phyloP scores from a whole-genome alignment of 2,888 invertebrate genomes.

The Villa cingulata region DNA sequence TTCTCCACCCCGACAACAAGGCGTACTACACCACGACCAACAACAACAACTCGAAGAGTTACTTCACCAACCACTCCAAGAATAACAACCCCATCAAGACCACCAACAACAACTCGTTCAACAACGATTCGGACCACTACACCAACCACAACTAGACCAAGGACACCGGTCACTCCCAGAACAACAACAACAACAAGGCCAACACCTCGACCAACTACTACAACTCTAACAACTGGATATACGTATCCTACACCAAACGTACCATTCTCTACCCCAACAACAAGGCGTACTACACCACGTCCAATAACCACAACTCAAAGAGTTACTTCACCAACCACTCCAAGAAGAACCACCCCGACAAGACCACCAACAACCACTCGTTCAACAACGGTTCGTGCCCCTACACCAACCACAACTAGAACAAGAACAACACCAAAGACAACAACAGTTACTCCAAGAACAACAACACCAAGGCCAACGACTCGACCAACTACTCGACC shows the following conservation, averaged over 20 bases:
- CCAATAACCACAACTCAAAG: no score
- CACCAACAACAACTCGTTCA: not conserved
- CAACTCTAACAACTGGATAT: not conserved
- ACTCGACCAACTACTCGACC: constrained; percentile 8
- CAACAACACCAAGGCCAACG: constrained; percentile 15
- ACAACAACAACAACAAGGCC: not conserved
- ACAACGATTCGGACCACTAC: constrained; percentile 5
- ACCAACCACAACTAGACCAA: constrained; percentile 1
- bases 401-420: constrained; percentile 11
- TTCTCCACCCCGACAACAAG: not conserved
- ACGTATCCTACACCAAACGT: not conserved
- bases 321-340: no score
- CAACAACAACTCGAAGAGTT: not conserved
- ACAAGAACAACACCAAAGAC: constrained; percentile 18
- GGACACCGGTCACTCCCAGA: not conserved
- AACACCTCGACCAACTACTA: not conserved
- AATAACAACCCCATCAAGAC: constrained; percentile 10
- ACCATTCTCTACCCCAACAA: not conserved
- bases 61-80: not conserved
- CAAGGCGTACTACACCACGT: not conserved
- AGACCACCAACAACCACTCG: not conserved
- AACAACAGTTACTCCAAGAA: not conserved
- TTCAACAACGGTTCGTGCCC: constrained; percentile 8
- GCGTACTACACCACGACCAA: not conserved
- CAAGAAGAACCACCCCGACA: no score